phyloP scores from a whole-genome alignment of 1,140 invertebrate species.

The Neodiprion fabricii region DNA sequence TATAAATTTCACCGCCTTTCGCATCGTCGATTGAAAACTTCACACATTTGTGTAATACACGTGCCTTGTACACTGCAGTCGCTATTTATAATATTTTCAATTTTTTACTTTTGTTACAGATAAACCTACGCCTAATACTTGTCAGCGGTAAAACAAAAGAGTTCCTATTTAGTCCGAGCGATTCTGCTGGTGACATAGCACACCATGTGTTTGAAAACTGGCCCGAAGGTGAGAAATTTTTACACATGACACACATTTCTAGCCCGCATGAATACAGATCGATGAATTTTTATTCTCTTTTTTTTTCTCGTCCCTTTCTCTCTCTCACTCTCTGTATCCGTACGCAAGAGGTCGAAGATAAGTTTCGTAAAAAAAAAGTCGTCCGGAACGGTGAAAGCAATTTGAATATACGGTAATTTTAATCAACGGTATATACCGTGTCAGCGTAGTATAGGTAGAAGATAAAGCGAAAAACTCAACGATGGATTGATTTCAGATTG shows the following conservation, averaged over 20 bases:
- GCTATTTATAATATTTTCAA: neutral
- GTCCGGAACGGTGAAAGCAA: too few relatives aligned
- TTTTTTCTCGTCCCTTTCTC: neutral
- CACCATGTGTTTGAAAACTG: constrained; percentile 99
- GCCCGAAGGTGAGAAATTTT: constrained; percentile 81
- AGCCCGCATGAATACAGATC: neutral
- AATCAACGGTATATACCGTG: too few relatives aligned
- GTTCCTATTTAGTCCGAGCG: constrained; percentile 95
- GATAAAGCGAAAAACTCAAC: too few relatives aligned
- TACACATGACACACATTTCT: constrained; percentile 8
- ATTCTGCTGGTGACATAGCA: constrained; percentile 97
- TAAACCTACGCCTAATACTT: constrained; percentile 95
- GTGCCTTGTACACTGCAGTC: too few relatives aligned
- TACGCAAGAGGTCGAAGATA: neutral
- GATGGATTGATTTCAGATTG: constrained; percentile 77
- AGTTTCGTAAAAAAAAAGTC: constrained; percentile 15
- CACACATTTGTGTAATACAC: too few relatives aligned
- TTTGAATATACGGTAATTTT: too few relatives aligned
- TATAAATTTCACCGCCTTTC: too few relatives aligned
- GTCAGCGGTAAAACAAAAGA: constrained; percentile 99
- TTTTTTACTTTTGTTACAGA: constrained; percentile 65
- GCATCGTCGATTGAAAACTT: too few relatives aligned
- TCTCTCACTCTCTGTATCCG: neutral
- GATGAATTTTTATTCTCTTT: neutral
- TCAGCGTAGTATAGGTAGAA: too few relatives aligned